Evolutionary conservation across 2,888 invertebrate genomes (phyloP).

Genomic region (Drosophila flavopinicola): DNA sequence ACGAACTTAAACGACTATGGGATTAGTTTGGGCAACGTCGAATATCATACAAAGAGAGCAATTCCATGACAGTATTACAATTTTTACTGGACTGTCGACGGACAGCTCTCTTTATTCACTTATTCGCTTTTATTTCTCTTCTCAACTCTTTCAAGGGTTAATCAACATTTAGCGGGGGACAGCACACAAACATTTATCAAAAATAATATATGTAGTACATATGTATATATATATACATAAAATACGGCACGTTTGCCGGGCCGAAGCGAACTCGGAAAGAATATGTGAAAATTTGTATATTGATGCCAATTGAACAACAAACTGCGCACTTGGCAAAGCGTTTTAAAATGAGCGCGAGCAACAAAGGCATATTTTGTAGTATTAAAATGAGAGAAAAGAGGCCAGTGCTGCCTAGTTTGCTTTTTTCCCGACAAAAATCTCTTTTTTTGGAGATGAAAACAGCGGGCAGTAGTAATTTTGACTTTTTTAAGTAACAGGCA

Average conservation of each 20-base stretch:
- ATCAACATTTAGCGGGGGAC: conserved; percentile 29
- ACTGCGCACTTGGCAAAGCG: conserved; percentile 78
- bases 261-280: conserved; percentile 20
- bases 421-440: not conserved
- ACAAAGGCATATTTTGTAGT: not conserved
- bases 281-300: conserved; percentile 26
- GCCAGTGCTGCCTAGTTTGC: not conserved
- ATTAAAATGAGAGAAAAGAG: not conserved
- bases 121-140: conserved; percentile 73
- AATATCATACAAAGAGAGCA: conserved; percentile 99
- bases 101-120: conserved; percentile 99
- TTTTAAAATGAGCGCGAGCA: conserved; percentile 45
- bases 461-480: not conserved
- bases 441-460: not conserved
- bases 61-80: conserved; percentile 98
- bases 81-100: conserved; percentile 98
- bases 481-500: not conserved
- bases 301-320: conserved; percentile 59
- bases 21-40: conserved; percentile 84
- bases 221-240: conserved; percentile 12
- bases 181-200: conserved; percentile 15
- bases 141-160: conserved; percentile 32
- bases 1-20: conserved; percentile 13
- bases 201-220: conserved; percentile 2
- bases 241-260: conserved; percentile 11